Evolutionary conservation across 2,113 vertebrate genomes (phyloP), one percentile per base, ranked within the genome.

Genomic region (Seriola dumerili): DNA sequence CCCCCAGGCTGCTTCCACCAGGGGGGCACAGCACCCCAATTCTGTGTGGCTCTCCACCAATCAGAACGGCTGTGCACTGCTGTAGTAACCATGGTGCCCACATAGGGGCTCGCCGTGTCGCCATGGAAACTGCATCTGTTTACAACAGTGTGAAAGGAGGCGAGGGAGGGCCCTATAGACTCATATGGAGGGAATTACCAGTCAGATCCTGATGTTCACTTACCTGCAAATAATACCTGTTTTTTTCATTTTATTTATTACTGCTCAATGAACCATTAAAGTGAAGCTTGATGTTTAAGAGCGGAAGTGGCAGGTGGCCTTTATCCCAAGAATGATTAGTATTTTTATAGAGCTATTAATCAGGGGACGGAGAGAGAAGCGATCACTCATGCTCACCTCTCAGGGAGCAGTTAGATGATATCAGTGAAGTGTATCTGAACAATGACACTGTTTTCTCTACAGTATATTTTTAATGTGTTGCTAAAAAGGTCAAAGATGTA

Each of bases 91-190:
- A 96, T 95, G 96, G 95, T 80, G 84, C 92, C 93, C 93, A 84
- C 93, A 91, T 90, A 95, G 76, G 94, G 93, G 91, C 86, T 95
- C 89, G 75, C 90, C 86, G n/a, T 80, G 95, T 97, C 90, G 81
- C 96, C 94, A 97, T 97, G 95, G 96, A 94, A 97, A 97, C 97
- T 96, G 96, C 95, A 97, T 97, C 96, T 97, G 97, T 97, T 97
- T 97, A 97, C 96, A 96, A 92, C 85, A 83, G 84, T 87, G 83
- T 82, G 84, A 82, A 81, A 65, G 87, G 50, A 64, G 81, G 77
- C 34, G 44, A 83, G 72, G 80, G 82, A 61, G 85, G 81, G 81
- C 72, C 70, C 64, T 78, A 79, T 62, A 61, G 76, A 78, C 76
- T 12, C 17, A 12, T 77, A 63, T 29, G 1, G 11, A 76, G 71